phyloP scores from a whole-genome alignment of 2,113 vertebrate genomes.

The Anolis carolinensis region DNA sequence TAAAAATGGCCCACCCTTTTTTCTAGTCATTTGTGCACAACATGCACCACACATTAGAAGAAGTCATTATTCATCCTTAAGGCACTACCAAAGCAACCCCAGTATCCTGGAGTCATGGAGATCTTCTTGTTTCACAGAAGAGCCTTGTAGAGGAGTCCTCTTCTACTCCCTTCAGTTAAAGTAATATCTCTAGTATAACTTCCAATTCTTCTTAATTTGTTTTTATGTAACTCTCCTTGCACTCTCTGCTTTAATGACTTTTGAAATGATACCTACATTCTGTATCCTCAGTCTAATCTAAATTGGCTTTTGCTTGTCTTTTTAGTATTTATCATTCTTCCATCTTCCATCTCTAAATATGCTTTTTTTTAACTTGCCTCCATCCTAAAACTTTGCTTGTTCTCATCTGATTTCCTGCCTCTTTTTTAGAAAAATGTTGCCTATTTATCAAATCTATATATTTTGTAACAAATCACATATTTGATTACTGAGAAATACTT shows the following conservation, averaged over 20 bases:
- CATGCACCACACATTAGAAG: background rate
- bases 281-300: background rate
- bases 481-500: background rate
- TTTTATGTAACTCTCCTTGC: too few relatives aligned
- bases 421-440: background rate
- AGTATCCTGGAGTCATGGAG: background rate
- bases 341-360: background rate
- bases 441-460: background rate
- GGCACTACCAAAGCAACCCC: background rate
- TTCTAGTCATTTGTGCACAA: background rate
- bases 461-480: background rate
- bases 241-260: background rate
- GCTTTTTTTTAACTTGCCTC: too few relatives aligned
- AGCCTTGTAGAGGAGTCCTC: background rate
- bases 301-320: background rate
- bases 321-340: background rate
- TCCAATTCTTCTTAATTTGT: background rate
- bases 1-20: background rate
- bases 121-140: background rate
- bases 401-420: background rate
- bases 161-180: background rate
- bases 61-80: background rate
- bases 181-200: too few relatives aligned
- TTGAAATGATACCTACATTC: background rate
- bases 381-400: too few relatives aligned